Conservation (phyloP, 2,888 invertebrate species). For the Torymus tubicola region DNA sequence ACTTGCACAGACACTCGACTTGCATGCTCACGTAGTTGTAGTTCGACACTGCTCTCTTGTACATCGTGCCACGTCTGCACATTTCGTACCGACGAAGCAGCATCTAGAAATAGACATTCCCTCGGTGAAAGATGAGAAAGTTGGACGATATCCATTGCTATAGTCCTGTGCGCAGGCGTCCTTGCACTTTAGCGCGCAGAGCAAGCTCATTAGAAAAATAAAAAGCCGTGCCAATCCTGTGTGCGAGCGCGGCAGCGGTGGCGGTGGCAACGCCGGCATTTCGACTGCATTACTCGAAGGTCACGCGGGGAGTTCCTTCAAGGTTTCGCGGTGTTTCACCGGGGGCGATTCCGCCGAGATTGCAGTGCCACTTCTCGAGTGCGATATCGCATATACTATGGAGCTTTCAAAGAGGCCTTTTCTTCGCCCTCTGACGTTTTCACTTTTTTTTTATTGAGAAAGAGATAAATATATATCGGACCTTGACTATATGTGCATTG, state of each 20-base stretch:
- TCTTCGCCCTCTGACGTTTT: constrained; percentile 7
- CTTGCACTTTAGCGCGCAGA: constrained; percentile 25
- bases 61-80: too few species aligned
- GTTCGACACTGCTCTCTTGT: too few species aligned
- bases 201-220: constrained; percentile 46
- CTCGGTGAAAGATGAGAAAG: constrained; percentile 15
- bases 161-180: constrained; percentile 31
- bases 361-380: constrained; percentile 31
- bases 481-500: too few species aligned
- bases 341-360: constrained; percentile 58
- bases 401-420: neutral
- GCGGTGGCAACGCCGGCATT: neutral
- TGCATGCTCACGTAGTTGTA: too few species aligned
- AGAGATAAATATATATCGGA: too few species aligned
- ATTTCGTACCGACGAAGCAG: too few species aligned
- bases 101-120: constrained; percentile 5
- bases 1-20: too few species aligned
- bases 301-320: constrained; percentile 47
- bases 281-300: constrained; percentile 57
- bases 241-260: neutral
- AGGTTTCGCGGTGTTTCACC: constrained; percentile 54
- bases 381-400: constrained; percentile 50
- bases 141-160: constrained; percentile 50
- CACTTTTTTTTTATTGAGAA: neutral
- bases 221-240: constrained; percentile 51